A percentile compares a stretch with the other conserved stretches of the same genome.
These are phyloP conservation scores for Neodon shergylaensis DNA, from an alignment of 2,113 vertebrate genomes.

Conservation along the genomic window DNA sequence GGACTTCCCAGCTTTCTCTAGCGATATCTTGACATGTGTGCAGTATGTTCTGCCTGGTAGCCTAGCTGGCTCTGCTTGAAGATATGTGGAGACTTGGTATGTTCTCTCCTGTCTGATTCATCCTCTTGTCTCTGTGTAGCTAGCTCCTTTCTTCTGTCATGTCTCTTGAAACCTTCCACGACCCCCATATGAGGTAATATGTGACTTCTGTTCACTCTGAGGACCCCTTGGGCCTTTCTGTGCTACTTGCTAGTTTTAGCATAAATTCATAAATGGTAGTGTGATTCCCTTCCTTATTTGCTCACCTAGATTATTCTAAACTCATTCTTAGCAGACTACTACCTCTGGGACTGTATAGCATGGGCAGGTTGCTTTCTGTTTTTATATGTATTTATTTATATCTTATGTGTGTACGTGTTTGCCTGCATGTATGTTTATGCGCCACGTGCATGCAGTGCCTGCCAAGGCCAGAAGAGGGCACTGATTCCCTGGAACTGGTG, in stretches of 20 bases:
- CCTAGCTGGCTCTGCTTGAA: neutral
- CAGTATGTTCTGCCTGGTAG: neutral
- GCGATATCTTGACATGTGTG: no score
- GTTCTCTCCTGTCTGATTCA: neutral
- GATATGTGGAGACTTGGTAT: neutral
- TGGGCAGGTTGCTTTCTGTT: neutral
- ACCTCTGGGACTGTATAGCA: neutral
- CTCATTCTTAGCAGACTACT: neutral
- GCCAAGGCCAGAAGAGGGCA: neutral
- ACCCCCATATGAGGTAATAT: neutral
- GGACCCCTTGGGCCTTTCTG: neutral
- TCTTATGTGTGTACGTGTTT: neutral
- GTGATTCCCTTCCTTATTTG: fast-evolving
- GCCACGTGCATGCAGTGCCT: neutral
- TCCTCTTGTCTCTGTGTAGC: neutral
- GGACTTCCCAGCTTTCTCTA: neutral
- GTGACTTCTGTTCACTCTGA: neutral
- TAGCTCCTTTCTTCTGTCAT: neutral
- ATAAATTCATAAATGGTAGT: neutral
- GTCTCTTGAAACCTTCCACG: neutral
- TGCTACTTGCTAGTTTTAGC: neutral
- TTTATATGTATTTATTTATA: neutral
- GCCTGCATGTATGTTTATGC: neutral
- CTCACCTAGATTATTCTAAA: neutral
- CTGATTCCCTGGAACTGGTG: neutral